Evolutionary conservation across 2,797 vertebrate genomes (phyloP).

Genomic region (Lateolabrax maculatus): DNA sequence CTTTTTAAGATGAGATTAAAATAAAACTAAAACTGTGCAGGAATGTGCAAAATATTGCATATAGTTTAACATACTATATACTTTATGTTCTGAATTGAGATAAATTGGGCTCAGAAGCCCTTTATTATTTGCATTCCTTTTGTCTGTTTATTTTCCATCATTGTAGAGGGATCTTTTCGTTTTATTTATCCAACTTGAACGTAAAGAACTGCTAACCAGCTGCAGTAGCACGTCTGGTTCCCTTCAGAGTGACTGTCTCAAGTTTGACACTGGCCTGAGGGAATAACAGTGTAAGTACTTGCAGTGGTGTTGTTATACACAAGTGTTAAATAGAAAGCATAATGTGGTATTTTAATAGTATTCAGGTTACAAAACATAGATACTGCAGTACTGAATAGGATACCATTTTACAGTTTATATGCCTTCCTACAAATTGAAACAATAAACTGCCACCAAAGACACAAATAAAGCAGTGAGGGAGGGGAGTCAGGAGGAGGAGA

Average conservation of each 20-base stretch:
- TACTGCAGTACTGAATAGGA: not conserved
- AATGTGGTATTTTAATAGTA: conserved; percentile 41
- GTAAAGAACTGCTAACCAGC: conserved; percentile 34
- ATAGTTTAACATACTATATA: no score
- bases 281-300: conserved; percentile 38
- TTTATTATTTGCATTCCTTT: not conserved
- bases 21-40: no score
- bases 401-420: not conserved
- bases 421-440: not conserved
- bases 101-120: not conserved
- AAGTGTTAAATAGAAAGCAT: conserved; percentile 52
- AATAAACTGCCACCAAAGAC: not conserved
- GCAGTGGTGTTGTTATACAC: conserved; percentile 39
- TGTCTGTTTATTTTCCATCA: not conserved
- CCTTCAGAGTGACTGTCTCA: conserved; percentile 33
- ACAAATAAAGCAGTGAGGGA: not conserved
- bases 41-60: no score
- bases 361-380: conserved; percentile 21
- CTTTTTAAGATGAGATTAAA: no score
- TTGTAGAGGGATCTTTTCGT: not conserved
- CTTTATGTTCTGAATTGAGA: not conserved
- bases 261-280: conserved; percentile 53
- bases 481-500: not conserved
- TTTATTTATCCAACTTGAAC: conserved; percentile 10
- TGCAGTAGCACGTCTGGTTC: conserved; percentile 56